phyloP scores from a whole-genome alignment of 2,888 invertebrate species.

The Dryobota labecula region DNA sequence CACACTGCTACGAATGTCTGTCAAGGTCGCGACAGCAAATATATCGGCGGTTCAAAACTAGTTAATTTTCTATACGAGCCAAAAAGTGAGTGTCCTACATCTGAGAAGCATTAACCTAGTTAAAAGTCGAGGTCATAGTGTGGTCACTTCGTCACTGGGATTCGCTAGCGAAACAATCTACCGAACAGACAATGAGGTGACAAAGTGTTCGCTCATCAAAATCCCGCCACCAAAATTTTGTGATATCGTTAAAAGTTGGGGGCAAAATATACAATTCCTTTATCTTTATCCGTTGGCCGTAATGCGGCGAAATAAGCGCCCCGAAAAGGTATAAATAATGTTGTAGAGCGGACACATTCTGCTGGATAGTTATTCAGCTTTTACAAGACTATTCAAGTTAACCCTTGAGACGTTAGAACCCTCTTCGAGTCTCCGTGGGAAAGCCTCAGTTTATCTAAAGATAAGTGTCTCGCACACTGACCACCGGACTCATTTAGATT shows the following conservation, averaged over 20 bases:
- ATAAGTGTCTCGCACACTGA: conserved; percentile 72
- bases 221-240: conserved; percentile 19
- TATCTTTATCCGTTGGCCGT: conserved; percentile 54
- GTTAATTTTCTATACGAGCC: conserved; percentile 76
- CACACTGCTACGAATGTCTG: conserved; percentile 73
- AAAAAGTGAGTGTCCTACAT: conserved; percentile 83
- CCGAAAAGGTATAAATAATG: conserved; percentile 63
- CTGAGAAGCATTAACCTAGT: conserved; percentile 86
- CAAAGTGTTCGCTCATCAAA: conserved; percentile 48
- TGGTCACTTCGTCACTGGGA: conserved; percentile 77
- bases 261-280: conserved; percentile 49
- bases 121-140: conserved; percentile 79
- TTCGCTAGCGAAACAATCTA: conserved; percentile 63
- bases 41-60: conserved; percentile 68
- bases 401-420: conserved; percentile 74
- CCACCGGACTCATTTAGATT: conserved; percentile 70
- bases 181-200: conserved; percentile 55
- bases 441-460: conserved; percentile 72
- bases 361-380: conserved; percentile 71
- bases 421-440: conserved; percentile 70
- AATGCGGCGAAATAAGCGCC: conserved; percentile 61
- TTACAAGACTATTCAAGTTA: conserved; percentile 77
- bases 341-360: conserved; percentile 66
- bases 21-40: conserved; percentile 77
- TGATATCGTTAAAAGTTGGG: conserved; percentile 34